Conservation (phyloP, 2,797 vertebrate genomes). For the Phyllotis vaccarum region DNA sequence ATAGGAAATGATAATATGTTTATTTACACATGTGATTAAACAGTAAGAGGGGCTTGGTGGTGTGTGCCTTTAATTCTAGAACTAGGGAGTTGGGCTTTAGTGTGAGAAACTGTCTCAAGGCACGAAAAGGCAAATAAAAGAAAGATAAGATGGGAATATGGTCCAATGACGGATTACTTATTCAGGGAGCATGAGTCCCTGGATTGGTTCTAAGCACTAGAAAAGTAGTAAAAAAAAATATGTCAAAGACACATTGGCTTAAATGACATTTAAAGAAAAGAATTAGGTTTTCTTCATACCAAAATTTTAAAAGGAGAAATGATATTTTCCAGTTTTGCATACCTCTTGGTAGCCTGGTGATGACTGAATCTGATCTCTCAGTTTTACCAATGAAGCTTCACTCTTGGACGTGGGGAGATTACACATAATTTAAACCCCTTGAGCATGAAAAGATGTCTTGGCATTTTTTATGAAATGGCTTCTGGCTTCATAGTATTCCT, state of each 20-base stretch:
- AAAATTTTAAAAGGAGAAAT: conserved; percentile 26
- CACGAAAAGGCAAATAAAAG: not conserved
- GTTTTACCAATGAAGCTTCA: not conserved
- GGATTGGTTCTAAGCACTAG: not conserved
- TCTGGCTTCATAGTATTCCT: not conserved
- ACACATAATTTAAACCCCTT: not conserved
- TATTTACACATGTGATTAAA: not conserved
- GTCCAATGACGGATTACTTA: not conserved
- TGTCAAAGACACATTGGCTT: not conserved
- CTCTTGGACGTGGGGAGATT: not conserved
- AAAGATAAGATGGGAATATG: not conserved
- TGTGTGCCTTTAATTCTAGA: not conserved
- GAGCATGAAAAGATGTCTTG: conserved; percentile 4
- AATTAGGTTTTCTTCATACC: not conserved
- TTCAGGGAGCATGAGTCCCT: not conserved
- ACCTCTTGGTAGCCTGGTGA: not conserved
- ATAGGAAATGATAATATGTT: not conserved
- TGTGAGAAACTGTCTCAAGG: not conserved
- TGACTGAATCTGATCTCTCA: not conserved
- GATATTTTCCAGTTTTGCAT: not conserved
- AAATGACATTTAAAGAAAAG: conserved; percentile 11
- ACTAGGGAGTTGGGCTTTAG: not conserved
- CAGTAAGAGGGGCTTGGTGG: not conserved
- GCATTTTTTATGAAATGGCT: conserved; percentile 33
- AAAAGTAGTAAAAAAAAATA: not conserved